Conservation (phyloP, 30 jellyfish, hydroid and myxozoan species). For the Turritopsis dohrnii region DNA sequence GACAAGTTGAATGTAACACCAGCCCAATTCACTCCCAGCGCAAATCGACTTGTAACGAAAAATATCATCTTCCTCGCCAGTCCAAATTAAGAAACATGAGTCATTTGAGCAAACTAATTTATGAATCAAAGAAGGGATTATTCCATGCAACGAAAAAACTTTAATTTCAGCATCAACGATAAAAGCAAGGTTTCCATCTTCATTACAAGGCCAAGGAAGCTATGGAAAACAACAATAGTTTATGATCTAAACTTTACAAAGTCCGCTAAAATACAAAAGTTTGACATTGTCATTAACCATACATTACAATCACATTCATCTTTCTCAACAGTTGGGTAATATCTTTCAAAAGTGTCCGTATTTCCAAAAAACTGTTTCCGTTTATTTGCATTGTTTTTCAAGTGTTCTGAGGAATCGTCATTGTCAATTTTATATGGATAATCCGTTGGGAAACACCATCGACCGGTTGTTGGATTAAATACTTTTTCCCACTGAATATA, state of each 20-base stretch:
- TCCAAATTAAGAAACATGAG: not conserved
- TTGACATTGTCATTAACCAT: too few relatives aligned
- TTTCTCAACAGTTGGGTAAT: not conserved
- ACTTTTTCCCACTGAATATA: conserved; percentile 10
- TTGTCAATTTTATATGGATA: not conserved
- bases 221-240: too few relatives aligned
- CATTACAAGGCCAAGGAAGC: not conserved
- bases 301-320: not conserved
- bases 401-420: not conserved
- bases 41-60: conserved; percentile 2
- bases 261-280: not conserved
- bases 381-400: not conserved
- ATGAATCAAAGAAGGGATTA: not conserved
- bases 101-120: not conserved
- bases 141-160: not conserved
- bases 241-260: not conserved
- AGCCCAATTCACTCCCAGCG: conserved; percentile 5
- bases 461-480: conserved; percentile 1
- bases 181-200: not conserved
- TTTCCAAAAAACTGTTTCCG: conserved; percentile 3
- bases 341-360: not conserved
- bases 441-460: not conserved
- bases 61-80: not conserved
- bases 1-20: conserved; percentile 11
- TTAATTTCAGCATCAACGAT: not conserved